These are phyloP conservation scores for Trichacis sp. DNA, from an alignment of 2,888 invertebrate genomes.

Conservation along the genomic window DNA sequence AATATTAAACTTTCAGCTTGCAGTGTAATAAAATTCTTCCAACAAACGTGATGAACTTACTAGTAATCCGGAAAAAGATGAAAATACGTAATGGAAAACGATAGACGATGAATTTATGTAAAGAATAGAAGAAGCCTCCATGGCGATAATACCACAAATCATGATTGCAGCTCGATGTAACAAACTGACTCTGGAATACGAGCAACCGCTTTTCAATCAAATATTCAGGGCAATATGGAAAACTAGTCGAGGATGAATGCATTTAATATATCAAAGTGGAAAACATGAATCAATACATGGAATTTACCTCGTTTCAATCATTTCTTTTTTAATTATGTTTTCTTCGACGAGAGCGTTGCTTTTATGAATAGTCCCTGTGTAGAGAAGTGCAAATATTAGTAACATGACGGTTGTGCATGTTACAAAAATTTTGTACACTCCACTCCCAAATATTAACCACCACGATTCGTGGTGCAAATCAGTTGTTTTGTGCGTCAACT, in stretches of 20 bases:
- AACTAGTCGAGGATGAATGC: too few species aligned
- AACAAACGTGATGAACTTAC: constrained; percentile 73
- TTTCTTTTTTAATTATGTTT: constrained; percentile 62
- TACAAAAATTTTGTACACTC: constrained; percentile 76
- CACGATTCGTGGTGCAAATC: constrained; percentile 73
- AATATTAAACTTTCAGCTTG: too few species aligned
- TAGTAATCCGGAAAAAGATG: constrained; percentile 72
- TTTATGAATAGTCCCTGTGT: constrained; percentile 74
- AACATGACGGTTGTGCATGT: constrained; percentile 78
- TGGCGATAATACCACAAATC: constrained; percentile 73
- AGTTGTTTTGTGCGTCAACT: constrained; percentile 77
- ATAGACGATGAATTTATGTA: constrained; percentile 75
- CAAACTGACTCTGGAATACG: constrained; percentile 72
- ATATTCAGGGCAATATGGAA: too few species aligned
- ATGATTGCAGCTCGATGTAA: constrained; percentile 75
- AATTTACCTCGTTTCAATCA: constrained; percentile 62
- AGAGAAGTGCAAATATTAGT: constrained; percentile 77
- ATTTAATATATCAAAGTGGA: too few species aligned
- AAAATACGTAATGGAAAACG: constrained; percentile 74
- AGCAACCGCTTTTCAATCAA: constrained; percentile 9
- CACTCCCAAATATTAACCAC: constrained; percentile 75
- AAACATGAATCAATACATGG: not conserved
- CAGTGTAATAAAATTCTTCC: not conserved
- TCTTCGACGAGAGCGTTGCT: constrained; percentile 59
- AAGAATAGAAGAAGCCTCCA: constrained; percentile 75